Percentiles rank a stretch among this genome's conserved stretches.
phyloP scores from a whole-genome alignment of 1,140 invertebrate species.

The Stegodyphus dumicola region DNA sequence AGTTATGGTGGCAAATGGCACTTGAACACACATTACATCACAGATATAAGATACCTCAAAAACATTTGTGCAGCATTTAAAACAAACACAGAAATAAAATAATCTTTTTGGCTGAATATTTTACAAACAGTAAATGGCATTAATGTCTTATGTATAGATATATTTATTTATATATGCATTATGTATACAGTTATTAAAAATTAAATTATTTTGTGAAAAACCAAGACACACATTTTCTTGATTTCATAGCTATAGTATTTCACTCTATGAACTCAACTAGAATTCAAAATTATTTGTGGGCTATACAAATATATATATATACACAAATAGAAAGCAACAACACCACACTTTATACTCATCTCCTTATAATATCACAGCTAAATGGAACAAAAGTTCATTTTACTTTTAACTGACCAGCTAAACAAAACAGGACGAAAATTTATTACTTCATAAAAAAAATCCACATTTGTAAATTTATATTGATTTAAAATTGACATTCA shows the following conservation, averaged over 20 bases:
- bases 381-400: too few species aligned
- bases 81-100: conserved; percentile 56
- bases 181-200: conserved; percentile 40
- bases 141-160: conserved; percentile 40
- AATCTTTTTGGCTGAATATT: conserved; percentile 40
- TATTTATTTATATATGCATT: conserved; percentile 27
- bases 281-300: conserved; percentile 26
- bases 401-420: too few species aligned
- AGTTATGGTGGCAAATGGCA: conserved; percentile 56
- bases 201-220: conserved; percentile 14
- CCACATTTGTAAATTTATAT: too few species aligned
- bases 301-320: conserved; percentile 12
- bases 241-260: background rate
- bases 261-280: conserved; percentile 1
- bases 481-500: too few species aligned
- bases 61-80: conserved; percentile 54
- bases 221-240: background rate
- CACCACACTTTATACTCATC: too few species aligned
- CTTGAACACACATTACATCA: conserved; percentile 59
- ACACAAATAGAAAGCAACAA: background rate
- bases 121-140: conserved; percentile 55
- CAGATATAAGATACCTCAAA: conserved; percentile 57
- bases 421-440: too few species aligned
- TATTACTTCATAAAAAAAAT: too few species aligned
- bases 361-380: too few species aligned